Percentiles rank a stretch among this genome's conserved stretches.
Evolutionary conservation across 2,888 invertebrate species (phyloP).

Genomic region (Trachelus iudaicus): DNA sequence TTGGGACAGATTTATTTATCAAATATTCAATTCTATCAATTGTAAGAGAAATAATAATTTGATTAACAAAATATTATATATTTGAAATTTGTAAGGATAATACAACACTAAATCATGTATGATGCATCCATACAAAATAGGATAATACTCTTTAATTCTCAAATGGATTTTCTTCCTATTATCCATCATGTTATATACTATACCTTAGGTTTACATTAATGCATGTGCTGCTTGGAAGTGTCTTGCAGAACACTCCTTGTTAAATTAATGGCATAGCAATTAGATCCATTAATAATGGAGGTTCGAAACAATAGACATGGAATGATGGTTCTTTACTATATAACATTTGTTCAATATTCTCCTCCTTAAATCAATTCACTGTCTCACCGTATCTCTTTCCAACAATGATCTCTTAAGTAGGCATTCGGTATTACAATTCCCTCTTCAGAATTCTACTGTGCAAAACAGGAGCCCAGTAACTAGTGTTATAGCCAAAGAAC

Average conservation of each 20-base stretch:
- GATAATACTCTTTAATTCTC: neutral
- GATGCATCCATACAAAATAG: neutral
- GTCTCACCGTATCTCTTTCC: neutral
- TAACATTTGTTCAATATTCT: neutral
- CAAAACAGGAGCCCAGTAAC: neutral
- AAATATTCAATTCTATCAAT: too few relatives aligned
- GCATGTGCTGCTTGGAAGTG: neutral
- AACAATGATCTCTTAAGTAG: neutral
- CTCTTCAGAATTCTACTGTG: neutral
- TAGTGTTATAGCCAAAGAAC: neutral
- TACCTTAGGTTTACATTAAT: neutral
- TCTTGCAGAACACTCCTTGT: neutral
- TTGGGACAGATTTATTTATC: neutral
- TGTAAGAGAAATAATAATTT: neutral
- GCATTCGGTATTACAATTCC: neutral
- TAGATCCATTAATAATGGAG: neutral
- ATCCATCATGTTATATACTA: neutral
- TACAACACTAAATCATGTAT: neutral
- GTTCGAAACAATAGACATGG: neutral
- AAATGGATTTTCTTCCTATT: neutral
- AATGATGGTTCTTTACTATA: neutral
- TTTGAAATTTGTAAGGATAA: neutral
- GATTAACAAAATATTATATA: neutral
- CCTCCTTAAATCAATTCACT: neutral
- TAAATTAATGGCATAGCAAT: neutral